Conservation (phyloP, 1,140 invertebrate species). For the Copidosoma floridanum region DNA sequence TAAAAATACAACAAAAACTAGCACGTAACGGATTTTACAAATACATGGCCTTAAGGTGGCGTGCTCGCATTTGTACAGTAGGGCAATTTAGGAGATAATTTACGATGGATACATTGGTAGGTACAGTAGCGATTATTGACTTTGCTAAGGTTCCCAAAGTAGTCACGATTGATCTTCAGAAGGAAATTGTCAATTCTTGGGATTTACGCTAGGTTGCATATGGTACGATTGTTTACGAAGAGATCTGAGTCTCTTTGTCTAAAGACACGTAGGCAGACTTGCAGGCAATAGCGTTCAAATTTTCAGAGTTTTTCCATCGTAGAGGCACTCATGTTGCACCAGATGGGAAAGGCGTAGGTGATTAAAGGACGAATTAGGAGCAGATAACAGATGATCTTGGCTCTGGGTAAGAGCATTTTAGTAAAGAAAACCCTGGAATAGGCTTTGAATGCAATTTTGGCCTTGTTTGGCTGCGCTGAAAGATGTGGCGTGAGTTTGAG, state of each 20-base stretch:
- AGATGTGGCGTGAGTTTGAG: constrained; percentile 5
- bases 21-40: too few relatives aligned
- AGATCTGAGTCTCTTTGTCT: background rate
- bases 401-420: constrained; percentile 16
- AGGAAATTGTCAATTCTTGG: constrained; percentile 1
- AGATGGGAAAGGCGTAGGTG: constrained; percentile 3
- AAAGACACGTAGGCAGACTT: background rate
- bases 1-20: too few relatives aligned
- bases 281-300: background rate
- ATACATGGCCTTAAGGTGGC: too few relatives aligned
- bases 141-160: background rate
- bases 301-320: constrained; percentile 6
- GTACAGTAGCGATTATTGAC: background rate
- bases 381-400: constrained; percentile 26
- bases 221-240: background rate
- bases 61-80: too few relatives aligned
- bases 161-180: constrained; percentile 1
- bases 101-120: too few relatives aligned
- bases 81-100: too few relatives aligned
- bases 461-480: constrained; percentile 18
- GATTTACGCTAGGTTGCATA: background rate
- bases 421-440: constrained; percentile 12
- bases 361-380: constrained; percentile 7
- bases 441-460: constrained; percentile 12
- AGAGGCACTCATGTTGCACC: background rate